Percentiles rank a stretch among this genome's conserved stretches.
Evolutionary conservation across 2,797 vertebrate genomes (phyloP).

Genomic region (Sorex maritimensis): DNA sequence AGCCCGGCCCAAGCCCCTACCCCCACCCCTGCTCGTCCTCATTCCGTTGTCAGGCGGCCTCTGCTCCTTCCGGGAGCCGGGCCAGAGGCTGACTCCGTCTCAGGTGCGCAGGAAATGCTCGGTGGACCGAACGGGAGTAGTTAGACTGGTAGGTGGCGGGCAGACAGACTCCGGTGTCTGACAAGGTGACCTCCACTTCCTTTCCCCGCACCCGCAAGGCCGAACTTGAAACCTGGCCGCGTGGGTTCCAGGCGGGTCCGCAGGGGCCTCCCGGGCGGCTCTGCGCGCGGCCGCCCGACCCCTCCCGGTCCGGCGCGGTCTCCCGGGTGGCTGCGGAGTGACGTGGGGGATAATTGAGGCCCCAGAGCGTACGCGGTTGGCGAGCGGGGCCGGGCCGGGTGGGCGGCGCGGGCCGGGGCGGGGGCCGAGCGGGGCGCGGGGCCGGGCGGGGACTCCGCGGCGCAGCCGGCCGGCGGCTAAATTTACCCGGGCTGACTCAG

Average conservation of each 20-base stretch:
- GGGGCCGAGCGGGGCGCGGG: conserved; percentile 17
- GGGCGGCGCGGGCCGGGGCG: not conserved
- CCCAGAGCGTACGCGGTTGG: conserved; percentile 47
- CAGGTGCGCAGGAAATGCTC: conserved; percentile 10
- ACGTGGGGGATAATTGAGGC: conserved; percentile 60
- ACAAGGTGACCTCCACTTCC: conserved; percentile 5
- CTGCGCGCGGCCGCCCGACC: not conserved
- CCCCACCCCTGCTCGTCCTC: not conserved
- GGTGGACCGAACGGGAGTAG: not conserved
- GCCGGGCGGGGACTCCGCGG: not conserved
- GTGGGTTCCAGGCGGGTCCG: not conserved
- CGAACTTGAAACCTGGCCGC: not conserved
- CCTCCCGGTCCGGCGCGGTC: not conserved
- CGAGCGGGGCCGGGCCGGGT: not conserved
- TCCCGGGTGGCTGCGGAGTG: not conserved
- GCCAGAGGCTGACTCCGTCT: not conserved
- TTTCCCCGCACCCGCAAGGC: not conserved
- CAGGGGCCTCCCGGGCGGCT: not conserved
- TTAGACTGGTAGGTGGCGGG: not conserved
- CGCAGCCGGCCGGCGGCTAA: conserved; percentile 78
- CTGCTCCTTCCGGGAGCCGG: not conserved
- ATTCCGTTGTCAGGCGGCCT: not conserved
- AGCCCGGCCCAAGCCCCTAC: too few relatives aligned
- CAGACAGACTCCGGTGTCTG: conserved; percentile 44
- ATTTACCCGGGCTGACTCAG: conserved; percentile 86